Evolutionary conservation across 1,140 invertebrate species (phyloP).

Genomic region (Drosophila lacertosa): DNA sequence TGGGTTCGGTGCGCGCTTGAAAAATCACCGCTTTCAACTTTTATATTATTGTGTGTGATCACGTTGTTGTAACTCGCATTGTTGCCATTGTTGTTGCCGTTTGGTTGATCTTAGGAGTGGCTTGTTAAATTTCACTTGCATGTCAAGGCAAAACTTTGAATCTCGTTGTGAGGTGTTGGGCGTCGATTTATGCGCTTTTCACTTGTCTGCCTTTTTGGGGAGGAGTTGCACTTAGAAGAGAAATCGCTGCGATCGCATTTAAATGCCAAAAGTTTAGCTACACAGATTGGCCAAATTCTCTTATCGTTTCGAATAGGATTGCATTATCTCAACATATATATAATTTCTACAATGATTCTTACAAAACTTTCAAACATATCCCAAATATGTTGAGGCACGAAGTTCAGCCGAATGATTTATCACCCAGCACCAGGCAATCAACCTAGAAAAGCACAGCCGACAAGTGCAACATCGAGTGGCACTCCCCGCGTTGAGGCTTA

Average conservation of each 20-base stretch:
- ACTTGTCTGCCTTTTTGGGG: conserved; percentile 63
- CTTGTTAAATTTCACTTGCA: conserved; percentile 82
- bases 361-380: neutral
- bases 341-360: neutral
- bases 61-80: conserved; percentile 48
- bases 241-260: conserved; percentile 33
- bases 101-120: conserved; percentile 67
- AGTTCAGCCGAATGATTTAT: conserved; percentile 71
- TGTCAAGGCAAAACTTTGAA: conserved; percentile 53
- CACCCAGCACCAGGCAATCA: conserved; percentile 59
- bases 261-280: conserved; percentile 8
- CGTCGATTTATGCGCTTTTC: conserved; percentile 78
- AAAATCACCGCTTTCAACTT: conserved; percentile 75
- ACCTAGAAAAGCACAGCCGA: conserved; percentile 51
- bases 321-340: too few relatives aligned
- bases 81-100: conserved; percentile 20
- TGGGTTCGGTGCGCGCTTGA: conserved; percentile 62
- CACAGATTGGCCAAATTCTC: too few relatives aligned
- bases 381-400: conserved; percentile 38
- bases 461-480: conserved; percentile 37
- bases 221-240: conserved; percentile 39
- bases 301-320: too few relatives aligned
- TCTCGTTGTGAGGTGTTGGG: conserved; percentile 62
- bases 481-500: conserved; percentile 24
- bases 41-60: conserved; percentile 49